phyloP scores from a whole-genome alignment of 2,113 vertebrate genomes.

The Bagarius yarrelli region DNA sequence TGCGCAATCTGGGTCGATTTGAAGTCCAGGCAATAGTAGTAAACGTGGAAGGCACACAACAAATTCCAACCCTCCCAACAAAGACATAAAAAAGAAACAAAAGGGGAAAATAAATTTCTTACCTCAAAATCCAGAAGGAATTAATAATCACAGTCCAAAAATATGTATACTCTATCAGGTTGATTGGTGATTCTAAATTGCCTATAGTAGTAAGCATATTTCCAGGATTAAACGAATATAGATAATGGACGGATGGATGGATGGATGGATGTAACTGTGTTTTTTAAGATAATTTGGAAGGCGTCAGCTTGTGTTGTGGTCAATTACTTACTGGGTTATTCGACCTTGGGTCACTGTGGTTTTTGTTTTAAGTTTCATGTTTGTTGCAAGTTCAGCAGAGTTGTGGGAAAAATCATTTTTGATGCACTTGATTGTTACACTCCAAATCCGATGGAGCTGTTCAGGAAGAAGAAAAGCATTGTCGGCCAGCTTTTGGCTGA shows the following conservation, averaged over 20 bases:
- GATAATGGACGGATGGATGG: too few relatives aligned
- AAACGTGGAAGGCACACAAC: constrained; percentile 29
- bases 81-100: constrained; percentile 47
- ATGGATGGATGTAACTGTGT: too few relatives aligned
- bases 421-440: constrained; percentile 34
- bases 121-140: constrained; percentile 44
- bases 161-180: too few relatives aligned
- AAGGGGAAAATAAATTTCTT: constrained; percentile 49
- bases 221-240: too few relatives aligned
- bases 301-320: too few relatives aligned
- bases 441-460: constrained; percentile 38
- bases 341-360: too few relatives aligned
- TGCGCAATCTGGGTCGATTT: too few relatives aligned
- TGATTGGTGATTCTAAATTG: too few relatives aligned
- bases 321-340: too few relatives aligned
- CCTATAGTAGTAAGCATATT: too few relatives aligned
- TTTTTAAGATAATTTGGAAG: too few relatives aligned
- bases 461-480: constrained; percentile 39
- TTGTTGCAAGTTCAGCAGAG: constrained; percentile 12
- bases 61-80: neutral
- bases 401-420: constrained; percentile 37
- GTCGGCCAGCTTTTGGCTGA: constrained; percentile 29
- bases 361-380: neutral
- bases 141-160: constrained; percentile 22
- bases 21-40: constrained; percentile 32